These are phyloP conservation scores for Poecilobothrus nobilitatus DNA, from an alignment of 2,888 invertebrate genomes.

Conservation along the genomic window DNA sequence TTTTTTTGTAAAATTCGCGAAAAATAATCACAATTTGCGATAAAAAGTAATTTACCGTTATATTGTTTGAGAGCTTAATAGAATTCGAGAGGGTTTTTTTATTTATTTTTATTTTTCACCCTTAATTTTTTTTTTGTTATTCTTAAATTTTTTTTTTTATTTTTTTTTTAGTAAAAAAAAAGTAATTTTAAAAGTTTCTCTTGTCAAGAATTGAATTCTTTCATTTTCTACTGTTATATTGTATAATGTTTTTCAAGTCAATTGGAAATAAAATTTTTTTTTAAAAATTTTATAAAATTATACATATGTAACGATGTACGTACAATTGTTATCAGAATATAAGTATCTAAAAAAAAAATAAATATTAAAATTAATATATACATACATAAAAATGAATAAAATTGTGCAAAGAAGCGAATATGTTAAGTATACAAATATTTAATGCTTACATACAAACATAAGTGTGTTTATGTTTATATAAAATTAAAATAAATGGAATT, in stretches of 20 bases:
- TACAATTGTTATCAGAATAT: not conserved
- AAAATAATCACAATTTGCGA: constrained; percentile 1
- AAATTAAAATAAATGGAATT: too few relatives aligned
- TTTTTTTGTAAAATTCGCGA: not conserved
- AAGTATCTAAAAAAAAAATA: too few relatives aligned
- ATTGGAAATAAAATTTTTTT: not conserved
- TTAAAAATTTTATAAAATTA: not conserved
- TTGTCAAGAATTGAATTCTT: not conserved
- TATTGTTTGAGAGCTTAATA: not conserved
- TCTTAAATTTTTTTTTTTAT: too few relatives aligned
- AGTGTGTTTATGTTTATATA: too few relatives aligned
- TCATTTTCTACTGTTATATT: not conserved
- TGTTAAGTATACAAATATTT: too few relatives aligned
- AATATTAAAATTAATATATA: too few relatives aligned
- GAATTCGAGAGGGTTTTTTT: not conserved
- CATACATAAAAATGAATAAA: too few relatives aligned
- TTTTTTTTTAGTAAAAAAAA: not conserved
- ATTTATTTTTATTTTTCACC: not conserved
- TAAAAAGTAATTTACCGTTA: constrained; percentile 3
- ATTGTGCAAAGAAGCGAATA: too few relatives aligned
- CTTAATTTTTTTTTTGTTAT: too few relatives aligned
- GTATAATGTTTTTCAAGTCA: not conserved
- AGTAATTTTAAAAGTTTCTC: not conserved
- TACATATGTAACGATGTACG: not conserved
- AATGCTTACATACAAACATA: too few relatives aligned